Base-by-base conservation (phyloP, 2,888 invertebrate species). In the Cephus runcator region DNA sequence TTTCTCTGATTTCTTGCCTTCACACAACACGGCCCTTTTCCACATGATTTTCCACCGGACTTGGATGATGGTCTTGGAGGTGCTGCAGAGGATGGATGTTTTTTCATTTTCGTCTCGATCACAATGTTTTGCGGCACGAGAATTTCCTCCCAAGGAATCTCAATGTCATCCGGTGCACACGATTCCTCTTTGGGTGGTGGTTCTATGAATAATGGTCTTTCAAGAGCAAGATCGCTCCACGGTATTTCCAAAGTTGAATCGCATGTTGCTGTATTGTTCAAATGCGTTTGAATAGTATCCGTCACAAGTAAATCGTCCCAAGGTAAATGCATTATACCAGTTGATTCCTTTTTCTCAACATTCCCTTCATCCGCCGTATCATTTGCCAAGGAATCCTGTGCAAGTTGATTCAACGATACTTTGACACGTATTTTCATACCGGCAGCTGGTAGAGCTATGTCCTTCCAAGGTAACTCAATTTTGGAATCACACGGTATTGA, bases 91-190 rank as follows among this genome's bases (percentile, higher is more conserved):
- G 86, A 86, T 9, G 88, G 88, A 79, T 87, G 86, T 71, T 82
- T 84, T n/a, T 79, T 83, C 15, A 80, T 85, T 31, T 78, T 76
- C 0, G 83, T 40, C 69, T 84, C 80, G 23, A 89, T 89, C 33
- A 86, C 77, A 36, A 90, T 83, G 76, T 88, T 88, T 6, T 40
- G 78, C 1, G 89, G 88, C 69, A 89, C 79, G 73, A 89, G 79
- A 73, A 90, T 87, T 73, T 88, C 86, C 36, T 87, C 81, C 89
- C 89, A 90, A 12, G 90, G 89, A 69, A 90, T 87, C 81, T 90
- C 89, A 3, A 90, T 83, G 35, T 87, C 85, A 15, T 85, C 83
- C 6, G 80, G 69, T 11, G 11, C 69, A 34, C 89, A 88, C 6
- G 74, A 69, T 77, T 83, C 79, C n/a, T 79, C 81, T 33, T 83